Conservation (phyloP, 2,113 vertebrate species). For the Bostrychus sinensis region DNA sequence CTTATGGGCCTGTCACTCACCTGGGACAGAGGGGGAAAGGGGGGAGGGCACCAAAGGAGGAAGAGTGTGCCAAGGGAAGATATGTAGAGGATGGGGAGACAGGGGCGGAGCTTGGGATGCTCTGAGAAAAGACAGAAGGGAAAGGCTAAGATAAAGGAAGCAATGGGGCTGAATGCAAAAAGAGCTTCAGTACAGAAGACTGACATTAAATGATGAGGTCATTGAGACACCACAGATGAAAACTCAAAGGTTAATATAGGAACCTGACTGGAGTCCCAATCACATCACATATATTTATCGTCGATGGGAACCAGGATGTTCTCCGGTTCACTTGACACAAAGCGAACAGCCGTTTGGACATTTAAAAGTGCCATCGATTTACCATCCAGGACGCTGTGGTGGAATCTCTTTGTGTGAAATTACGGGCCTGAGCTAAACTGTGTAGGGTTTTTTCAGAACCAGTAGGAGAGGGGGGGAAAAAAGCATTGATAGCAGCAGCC, state of each 20-base stretch:
- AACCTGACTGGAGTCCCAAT: conserved; percentile 64
- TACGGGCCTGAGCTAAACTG: conserved; percentile 32
- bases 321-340: conserved; percentile 39
- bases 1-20: conserved; percentile 82
- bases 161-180: conserved; percentile 30
- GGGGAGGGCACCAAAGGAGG: conserved; percentile 37
- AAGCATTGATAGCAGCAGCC: conserved; percentile 36
- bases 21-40: conserved; percentile 51
- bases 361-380: conserved; percentile 54
- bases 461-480: conserved; percentile 14
- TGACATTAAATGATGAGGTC: conserved; percentile 60
- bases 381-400: conserved; percentile 25
- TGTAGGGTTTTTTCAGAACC: conserved; percentile 39
- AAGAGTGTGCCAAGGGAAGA: conserved; percentile 62
- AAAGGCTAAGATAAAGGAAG: conserved; percentile 38
- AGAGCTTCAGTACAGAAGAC: conserved; percentile 26
- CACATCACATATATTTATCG: conserved; percentile 38
- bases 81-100: conserved; percentile 51
- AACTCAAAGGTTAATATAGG: conserved; percentile 62
- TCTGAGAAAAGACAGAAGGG: conserved; percentile 28
- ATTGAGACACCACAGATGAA: conserved; percentile 48
- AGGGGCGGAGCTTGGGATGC: conserved; percentile 36
- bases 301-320: conserved; percentile 24
- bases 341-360: conserved; percentile 35
- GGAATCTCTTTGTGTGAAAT: conserved; percentile 37